Evolutionary conservation across 2,113 vertebrate genomes (phyloP).

Genomic region (Urocolius indicus): DNA sequence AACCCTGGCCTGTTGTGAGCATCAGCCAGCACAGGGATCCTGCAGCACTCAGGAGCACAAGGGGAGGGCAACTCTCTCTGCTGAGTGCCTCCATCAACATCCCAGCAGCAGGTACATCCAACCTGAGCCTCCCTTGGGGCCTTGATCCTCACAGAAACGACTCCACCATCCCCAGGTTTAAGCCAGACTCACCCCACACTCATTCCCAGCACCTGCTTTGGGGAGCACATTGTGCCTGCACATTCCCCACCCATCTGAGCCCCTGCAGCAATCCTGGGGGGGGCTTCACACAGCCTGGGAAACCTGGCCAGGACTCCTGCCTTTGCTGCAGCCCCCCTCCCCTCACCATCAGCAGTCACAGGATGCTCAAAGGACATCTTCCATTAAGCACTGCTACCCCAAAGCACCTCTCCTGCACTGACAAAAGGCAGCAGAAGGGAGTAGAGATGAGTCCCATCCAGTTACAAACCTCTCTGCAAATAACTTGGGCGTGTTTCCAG

Average conservation of each 20-base stretch:
- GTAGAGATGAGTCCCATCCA: fast-evolving
- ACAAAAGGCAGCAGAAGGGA: neutral
- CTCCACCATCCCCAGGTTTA: neutral
- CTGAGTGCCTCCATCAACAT: fast-evolving
- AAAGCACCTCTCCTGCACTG: neutral
- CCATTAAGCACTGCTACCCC: fast-evolving
- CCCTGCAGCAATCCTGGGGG: neutral
- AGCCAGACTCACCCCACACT: fast-evolving
- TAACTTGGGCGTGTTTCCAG: neutral
- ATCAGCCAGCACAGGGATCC: neutral
- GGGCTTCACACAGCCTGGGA: neutral
- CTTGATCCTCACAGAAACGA: too few species aligned
- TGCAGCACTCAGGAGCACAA: neutral
- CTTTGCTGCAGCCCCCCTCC: neutral
- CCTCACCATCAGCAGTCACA: fast-evolving
- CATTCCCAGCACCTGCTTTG: fast-evolving
- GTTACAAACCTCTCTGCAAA: neutral
- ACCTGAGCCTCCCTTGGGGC: neutral
- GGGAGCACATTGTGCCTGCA: neutral
- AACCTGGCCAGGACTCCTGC: neutral
- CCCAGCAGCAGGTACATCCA: neutral
- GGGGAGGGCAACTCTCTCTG: fast-evolving
- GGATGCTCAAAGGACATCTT: neutral
- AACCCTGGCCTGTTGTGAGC: fast-evolving
- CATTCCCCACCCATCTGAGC: neutral